Base-by-base conservation (phyloP, 2,113 vertebrate species). In the Percopsis transmontana region DNA sequence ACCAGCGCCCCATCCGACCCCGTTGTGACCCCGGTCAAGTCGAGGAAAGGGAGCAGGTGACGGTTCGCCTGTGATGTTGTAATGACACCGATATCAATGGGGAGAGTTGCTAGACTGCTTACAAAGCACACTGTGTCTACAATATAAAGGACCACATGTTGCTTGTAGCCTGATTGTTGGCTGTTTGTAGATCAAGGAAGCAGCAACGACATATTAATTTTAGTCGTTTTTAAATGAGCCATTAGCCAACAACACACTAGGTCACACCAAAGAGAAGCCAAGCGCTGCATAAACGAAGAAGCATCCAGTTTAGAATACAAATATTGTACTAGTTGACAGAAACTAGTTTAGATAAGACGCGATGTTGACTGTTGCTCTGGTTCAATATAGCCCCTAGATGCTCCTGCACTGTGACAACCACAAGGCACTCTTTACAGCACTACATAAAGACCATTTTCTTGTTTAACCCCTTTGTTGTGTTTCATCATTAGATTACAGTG, bases 361-460 rank as follows among this genome's bases (percentile, higher is more conserved):
- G 69, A 76, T 81, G 59, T 60, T 66, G 62, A 67, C 61, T 62
- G 21, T 58, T 64, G 63, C 58, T 44, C 47, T 64, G 80, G 53
- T 61, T 73, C 90, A 93, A 92, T 92, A 88, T 84, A 82, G 77
- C 82, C 83, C 83, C 64, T 72, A 79, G 74, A 82, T 79, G 74
- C 89, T 84, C 62, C 64, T 83, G 79, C 77, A 79, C 75, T 72
- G 66, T 74, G 87, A 72, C 69, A 75, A 67, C 76, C 76, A 54
- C 76, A 42, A 66, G 19, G 42, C 75, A 83, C 74, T 71, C 80
- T 84, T 18, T 16, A 9, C 70, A 82, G 62, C 77, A 70, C 24
- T 78, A 76, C 82, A n/a, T n/a, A n/a, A n/a, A n/a, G n/a, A n/a
- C n/a, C n/a, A n/a, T n/a, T n/a, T n/a, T n/a, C n/a, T n/a, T n/a